Evolutionary conservation across 2,113 vertebrate species (phyloP).

Genomic region (Neotragus pygmaeus): DNA sequence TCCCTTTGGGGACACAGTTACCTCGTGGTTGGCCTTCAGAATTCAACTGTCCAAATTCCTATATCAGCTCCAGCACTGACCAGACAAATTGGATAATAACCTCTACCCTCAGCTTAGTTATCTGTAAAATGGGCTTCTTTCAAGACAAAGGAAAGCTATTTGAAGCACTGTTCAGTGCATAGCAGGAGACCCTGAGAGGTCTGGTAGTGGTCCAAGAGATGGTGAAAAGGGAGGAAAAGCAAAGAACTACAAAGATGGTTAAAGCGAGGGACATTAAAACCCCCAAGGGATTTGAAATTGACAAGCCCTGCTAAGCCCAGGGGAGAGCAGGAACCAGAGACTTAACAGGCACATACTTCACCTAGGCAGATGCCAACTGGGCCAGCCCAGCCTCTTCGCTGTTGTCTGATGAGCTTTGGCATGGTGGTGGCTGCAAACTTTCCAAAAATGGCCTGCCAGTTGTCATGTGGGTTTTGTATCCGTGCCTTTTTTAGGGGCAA

Average conservation of each 20-base stretch:
- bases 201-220: not conserved
- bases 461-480: not conserved
- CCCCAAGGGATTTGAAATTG: not conserved
- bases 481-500: not conserved
- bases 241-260: too few relatives aligned
- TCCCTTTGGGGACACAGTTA: not conserved
- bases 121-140: not conserved
- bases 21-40: not conserved
- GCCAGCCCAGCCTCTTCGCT: not conserved
- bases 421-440: not conserved
- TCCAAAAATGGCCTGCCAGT: conserved; percentile 41
- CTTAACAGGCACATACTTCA: not conserved
- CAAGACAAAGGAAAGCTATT: not conserved
- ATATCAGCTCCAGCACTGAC: not conserved
- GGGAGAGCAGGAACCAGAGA: not conserved
- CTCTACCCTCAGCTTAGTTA: not conserved
- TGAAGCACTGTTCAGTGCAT: not conserved
- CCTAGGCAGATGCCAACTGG: not conserved
- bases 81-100: not conserved
- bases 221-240: not conserved
- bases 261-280: not conserved
- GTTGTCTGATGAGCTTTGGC: not conserved
- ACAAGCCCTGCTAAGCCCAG: not conserved
- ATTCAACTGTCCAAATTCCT: not conserved
- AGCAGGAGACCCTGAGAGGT: not conserved